phyloP scores from a whole-genome alignment of 2,113 vertebrate genomes.

The Menura novaehollandiae region DNA sequence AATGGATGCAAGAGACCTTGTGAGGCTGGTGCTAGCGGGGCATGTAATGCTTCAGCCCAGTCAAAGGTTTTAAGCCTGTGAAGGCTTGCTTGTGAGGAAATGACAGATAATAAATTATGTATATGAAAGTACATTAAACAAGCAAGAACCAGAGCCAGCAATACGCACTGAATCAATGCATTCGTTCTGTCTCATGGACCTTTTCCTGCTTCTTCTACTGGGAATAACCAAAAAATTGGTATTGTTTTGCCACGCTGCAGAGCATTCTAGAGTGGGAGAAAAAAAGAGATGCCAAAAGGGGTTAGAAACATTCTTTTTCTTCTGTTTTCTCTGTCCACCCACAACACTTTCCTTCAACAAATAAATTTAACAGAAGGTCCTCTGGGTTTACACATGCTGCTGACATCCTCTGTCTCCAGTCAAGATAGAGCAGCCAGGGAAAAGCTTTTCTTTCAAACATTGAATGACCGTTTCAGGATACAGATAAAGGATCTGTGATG shows the following conservation, averaged over 20 bases:
- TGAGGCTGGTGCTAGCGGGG: background rate
- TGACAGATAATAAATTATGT: background rate
- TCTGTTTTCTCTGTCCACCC: background rate
- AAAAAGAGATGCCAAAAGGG: background rate
- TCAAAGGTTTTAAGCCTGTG: background rate
- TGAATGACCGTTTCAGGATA: background rate
- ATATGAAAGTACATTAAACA: background rate
- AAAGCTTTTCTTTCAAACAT: background rate
- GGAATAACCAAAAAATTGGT: background rate
- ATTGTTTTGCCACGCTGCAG: background rate
- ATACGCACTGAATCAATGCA: background rate
- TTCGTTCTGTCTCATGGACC: background rate
- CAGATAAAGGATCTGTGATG: background rate
- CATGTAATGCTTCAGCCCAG: background rate
- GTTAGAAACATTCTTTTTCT: background rate
- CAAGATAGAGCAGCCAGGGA: background rate
- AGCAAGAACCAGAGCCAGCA: background rate
- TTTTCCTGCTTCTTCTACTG: background rate
- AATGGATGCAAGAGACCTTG: background rate
- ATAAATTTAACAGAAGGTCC: background rate
- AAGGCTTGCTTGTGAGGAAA: background rate
- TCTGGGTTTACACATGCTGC: background rate
- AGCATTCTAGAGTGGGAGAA: rapidly evolving
- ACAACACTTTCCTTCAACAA: background rate
- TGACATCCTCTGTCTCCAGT: background rate